These are phyloP conservation scores for Arctopsyche grandis DNA, from an alignment of 1,140 invertebrate genomes.

Conservation along the genomic window DNA sequence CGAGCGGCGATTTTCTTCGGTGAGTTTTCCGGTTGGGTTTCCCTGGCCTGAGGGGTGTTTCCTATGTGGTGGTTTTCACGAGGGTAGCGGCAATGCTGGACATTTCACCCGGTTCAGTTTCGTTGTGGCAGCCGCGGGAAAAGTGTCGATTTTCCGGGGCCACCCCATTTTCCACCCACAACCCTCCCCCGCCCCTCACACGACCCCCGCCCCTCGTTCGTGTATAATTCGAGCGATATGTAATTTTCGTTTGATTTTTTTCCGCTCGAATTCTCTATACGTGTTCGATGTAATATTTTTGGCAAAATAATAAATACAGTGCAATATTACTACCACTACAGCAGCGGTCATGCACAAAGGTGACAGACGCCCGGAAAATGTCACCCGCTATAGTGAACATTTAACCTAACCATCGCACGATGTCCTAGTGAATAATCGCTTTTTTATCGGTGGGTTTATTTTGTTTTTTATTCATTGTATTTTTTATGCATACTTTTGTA, in stretches of 20 bases:
- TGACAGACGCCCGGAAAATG: background rate
- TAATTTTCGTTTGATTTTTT: background rate
- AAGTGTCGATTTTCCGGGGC: background rate
- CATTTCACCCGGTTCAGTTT: constrained; percentile 27
- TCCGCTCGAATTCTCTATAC: too few relatives aligned
- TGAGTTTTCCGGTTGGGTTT: too few relatives aligned
- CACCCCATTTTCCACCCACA: too few relatives aligned
- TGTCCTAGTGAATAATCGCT: background rate
- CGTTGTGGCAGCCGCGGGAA: constrained; percentile 9
- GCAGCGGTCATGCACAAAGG: background rate
- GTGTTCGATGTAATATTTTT: too few relatives aligned
- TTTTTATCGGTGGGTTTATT: background rate
- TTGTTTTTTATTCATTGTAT: too few relatives aligned
- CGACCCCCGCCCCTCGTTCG: background rate
- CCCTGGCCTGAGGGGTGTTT: constrained; percentile 21
- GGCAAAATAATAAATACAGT: too few relatives aligned
- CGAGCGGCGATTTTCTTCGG: too few relatives aligned
- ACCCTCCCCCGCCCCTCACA: background rate
- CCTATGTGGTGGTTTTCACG: constrained; percentile 10
- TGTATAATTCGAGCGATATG: background rate
- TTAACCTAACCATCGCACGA: background rate
- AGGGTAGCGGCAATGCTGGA: constrained; percentile 17
- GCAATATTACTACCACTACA: too few relatives aligned
- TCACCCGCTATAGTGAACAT: background rate
- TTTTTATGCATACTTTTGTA: too few relatives aligned